Evolutionary conservation across 2,888 invertebrate species (phyloP), one percentile per base, ranked within the genome.

Genomic region (Lasioglossum vierecki): DNA sequence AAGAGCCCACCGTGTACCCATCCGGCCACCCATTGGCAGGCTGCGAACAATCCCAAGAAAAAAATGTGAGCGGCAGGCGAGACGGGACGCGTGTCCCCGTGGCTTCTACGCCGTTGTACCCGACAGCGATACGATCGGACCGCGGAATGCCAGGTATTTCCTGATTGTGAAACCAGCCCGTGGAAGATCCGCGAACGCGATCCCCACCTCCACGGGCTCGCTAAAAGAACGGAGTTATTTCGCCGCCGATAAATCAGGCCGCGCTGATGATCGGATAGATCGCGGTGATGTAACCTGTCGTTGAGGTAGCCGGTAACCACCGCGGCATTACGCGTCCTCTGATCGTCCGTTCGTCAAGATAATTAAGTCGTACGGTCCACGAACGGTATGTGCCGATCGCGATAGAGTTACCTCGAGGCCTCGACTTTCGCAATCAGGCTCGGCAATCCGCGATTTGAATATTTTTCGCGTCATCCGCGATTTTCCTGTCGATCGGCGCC

Each of bases 91-190:
- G 3, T 68, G 68, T 68, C 35, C 30, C 66, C 72, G 46, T 49
- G 46, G 60, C 71, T 84, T 80, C 80, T 71, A 76, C 80, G 53
- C 53, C 46, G 53, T 22, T 71, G 72, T 30, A 46, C 41, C 68
- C 46, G 76, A 72, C 72, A 70, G n/a, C 76, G 88, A 85, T 80
- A 86, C 60, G 74, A 85, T 86, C 80, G 76, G 79, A 72, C 76
- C 39, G 9, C 11, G 86, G 86, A 77, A 89, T 73, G 77, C 13
- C 79, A 74, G 80, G 83, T 79, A 88, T 87, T 89, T 89, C 81
- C 81, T 80, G 84, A 85, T 90, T 90, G 83, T 74, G 84, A 90
- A 86, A 90, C 80, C 68, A 26, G 44, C 77, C 82, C 18, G 39
- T 80, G 72, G 87, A 81, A 88, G 88, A 88, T 85, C 82, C 83